Base-by-base conservation (phyloP, 1,140 invertebrate species). In the Rhopalosiphum maidis region DNA sequence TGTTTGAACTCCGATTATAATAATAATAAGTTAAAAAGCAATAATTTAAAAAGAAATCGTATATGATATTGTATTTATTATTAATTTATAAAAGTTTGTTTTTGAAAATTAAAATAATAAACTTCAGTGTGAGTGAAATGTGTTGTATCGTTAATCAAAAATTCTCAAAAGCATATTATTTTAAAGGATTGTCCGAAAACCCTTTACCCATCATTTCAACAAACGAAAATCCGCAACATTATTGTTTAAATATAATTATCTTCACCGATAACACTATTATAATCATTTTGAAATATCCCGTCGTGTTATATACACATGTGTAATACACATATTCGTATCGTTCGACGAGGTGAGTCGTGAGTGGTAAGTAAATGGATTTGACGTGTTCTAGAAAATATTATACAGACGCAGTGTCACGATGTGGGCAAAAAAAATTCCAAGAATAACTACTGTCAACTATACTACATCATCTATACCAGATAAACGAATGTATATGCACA, bases 101-200 rank as follows among this genome's bases (percentile, higher is more conserved):
- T 77, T 92, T 83, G 90, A 92, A 83, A 83, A 82, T 51, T 92
- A 82, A 92, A 92, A 92, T 92, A 92, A 92, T 92, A 92, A 92
- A 92, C 68, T 35, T 83, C 46, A 92, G 77, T 51, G 90, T 92
- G 90, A 90, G 25, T 68, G 89, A 90, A 90, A 41, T 51, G 8
- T 9, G 37, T 30, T 23, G 35, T 60, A 11, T 60, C 30, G 1
- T 90, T 55, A 1, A 68, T 68, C 11, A 77, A n/a, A n/a, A 77
- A 46, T 15, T 11, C 30, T n/a, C 60, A 5, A 77, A 77, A 77
- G 4, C 30, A 68, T 60, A 30, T 1, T 68, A n/a, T n/a, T 18
- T 6, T n/a, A n/a, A n/a, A 15, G 30, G 15, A n/a, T 18, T n/a
- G 30, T n/a, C 30, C 60, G 5, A 77, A n/a, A n/a, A 77, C 15